These are phyloP conservation scores for Bemisia tabaci DNA, from an alignment of 1,140 invertebrate genomes.

Conservation along the genomic window DNA sequence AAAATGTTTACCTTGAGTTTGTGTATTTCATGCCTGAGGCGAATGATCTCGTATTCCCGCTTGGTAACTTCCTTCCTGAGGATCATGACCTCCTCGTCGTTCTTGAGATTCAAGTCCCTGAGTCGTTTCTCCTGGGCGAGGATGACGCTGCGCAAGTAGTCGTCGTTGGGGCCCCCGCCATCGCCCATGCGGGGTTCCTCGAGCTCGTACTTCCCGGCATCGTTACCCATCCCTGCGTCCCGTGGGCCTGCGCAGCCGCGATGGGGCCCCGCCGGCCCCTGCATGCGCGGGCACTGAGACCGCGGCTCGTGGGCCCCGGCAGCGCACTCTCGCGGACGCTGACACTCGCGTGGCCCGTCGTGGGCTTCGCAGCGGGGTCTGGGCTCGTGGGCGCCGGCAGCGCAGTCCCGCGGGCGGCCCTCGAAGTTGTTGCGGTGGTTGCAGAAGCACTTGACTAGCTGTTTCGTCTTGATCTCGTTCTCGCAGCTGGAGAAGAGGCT, in stretches of 20 bases:
- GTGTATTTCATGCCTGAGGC: slow-evolving; percentile 6
- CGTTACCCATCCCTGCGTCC: neutral
- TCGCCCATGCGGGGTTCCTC: neutral
- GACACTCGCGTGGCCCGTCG: no score
- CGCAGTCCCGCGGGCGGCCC: neutral
- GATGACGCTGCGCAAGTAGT: slow-evolving; percentile 5
- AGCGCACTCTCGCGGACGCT: neutral
- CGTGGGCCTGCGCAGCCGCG: neutral
- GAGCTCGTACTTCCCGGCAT: neutral
- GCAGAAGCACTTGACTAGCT: neutral
- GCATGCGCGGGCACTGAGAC: neutral
- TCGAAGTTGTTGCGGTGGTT: neutral
- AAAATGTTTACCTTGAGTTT: slow-evolving; percentile 6
- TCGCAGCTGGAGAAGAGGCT: neutral
- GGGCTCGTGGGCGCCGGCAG: neutral
- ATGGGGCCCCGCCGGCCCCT: neutral
- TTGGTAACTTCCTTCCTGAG: slow-evolving; percentile 4
- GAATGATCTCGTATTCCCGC: slow-evolving; percentile 6
- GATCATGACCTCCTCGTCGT: slow-evolving; percentile 3
- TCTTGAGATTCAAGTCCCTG: slow-evolving; percentile 2
- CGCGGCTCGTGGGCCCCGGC: neutral
- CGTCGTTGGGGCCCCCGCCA: neutral
- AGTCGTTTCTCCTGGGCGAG: neutral
- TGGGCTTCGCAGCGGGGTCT: neutral
- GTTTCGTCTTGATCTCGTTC: neutral